A percentile compares a stretch with the other conserved stretches of the same genome.
Conservation (phyloP, 2,888 invertebrate species). For the Cantharis lateralis region DNA sequence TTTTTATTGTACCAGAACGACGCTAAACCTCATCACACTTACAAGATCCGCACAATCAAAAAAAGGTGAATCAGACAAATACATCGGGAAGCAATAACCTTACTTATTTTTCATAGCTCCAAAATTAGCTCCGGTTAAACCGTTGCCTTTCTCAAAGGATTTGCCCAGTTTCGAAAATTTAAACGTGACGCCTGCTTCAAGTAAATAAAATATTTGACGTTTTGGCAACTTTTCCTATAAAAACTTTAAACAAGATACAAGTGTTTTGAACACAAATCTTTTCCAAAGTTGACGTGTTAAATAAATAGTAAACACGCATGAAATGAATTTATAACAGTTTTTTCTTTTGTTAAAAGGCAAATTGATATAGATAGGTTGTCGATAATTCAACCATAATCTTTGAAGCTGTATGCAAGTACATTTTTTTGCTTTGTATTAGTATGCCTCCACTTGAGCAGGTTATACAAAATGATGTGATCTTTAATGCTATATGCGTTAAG, state of each 20-base stretch:
- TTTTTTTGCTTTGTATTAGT: slow-evolving; percentile 2
- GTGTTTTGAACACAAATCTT: background rate
- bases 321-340: background rate
- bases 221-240: background rate
- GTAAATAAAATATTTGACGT: background rate
- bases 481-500: slow-evolving; percentile 2
- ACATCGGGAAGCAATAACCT: background rate
- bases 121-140: background rate
- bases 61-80: background rate
- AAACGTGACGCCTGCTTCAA: background rate
- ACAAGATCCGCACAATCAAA: background rate
- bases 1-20: background rate
- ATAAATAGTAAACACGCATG: background rate
- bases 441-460: background rate
- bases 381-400: slow-evolving; percentile 16
- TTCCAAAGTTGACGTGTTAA: background rate
- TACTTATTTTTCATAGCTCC: background rate
- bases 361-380: slow-evolving; percentile 15
- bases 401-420: slow-evolving; percentile 7
- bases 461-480: slow-evolving; percentile 8
- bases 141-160: background rate
- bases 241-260: background rate
- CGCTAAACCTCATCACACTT: background rate
- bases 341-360: background rate
- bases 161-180: background rate